These are phyloP conservation scores for Ginglymostoma cirratum DNA, from an alignment of 2,113 vertebrate genomes.

Conservation along the genomic window DNA sequence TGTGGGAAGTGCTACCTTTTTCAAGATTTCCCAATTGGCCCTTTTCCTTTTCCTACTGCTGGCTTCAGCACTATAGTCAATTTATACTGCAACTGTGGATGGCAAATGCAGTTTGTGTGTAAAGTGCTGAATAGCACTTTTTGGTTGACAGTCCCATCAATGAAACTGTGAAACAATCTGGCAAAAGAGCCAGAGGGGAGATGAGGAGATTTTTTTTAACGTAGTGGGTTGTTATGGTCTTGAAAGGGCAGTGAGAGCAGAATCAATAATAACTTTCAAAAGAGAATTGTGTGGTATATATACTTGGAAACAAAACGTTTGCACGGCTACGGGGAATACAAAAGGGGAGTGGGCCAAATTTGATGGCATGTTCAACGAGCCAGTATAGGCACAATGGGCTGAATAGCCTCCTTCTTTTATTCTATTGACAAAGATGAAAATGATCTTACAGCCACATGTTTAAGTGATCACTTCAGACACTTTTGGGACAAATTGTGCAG, in stretches of 20 bases:
- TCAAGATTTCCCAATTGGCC: not conserved
- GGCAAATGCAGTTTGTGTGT: not conserved
- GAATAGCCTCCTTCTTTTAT: not conserved
- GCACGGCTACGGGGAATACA: not conserved
- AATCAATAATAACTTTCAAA: not conserved
- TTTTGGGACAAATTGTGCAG: not conserved
- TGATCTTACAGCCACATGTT: not conserved
- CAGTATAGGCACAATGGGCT: not conserved
- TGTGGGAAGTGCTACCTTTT: not conserved
- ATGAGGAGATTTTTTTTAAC: not conserved
- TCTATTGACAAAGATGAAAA: not conserved
- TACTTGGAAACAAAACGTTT: not conserved
- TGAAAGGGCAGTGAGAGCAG: not conserved
- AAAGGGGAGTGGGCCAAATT: not conserved
- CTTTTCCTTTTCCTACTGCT: not conserved
- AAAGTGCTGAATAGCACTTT: conserved; percentile 4
- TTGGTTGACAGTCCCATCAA: not conserved
- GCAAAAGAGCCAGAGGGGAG: not conserved
- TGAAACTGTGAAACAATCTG: conserved; percentile 3
- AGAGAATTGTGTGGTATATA: not conserved
- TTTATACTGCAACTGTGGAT: not conserved
- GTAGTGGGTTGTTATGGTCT: not conserved
- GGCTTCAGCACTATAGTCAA: not conserved
- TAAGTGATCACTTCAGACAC: not conserved
- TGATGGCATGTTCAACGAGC: not conserved